Conservation (phyloP, 2,113 vertebrate genomes). For the Calypte anna region DNA sequence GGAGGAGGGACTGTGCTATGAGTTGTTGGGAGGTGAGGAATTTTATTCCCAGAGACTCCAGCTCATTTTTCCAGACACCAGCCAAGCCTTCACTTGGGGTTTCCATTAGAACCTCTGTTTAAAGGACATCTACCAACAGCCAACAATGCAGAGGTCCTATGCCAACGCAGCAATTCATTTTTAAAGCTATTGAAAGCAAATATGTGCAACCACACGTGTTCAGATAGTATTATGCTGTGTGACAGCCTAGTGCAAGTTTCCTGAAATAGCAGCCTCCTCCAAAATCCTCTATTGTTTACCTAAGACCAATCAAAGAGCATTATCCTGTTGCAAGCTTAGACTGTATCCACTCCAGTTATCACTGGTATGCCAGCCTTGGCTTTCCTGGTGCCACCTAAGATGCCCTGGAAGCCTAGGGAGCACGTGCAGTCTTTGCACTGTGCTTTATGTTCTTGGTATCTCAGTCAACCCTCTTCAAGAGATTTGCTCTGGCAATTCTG, state of each 20-base stretch:
- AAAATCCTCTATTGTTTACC: conserved; percentile 50
- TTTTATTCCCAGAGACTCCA: background rate
- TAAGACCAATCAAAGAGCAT: conserved; percentile 40
- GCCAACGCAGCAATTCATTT: background rate
- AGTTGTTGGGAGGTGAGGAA: background rate
- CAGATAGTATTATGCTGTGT: background rate
- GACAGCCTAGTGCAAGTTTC: background rate
- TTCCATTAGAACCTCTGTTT: background rate
- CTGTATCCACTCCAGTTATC: background rate
- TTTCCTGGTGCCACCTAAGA: background rate
- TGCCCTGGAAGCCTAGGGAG: background rate
- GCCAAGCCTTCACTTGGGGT: background rate
- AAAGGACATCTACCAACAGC: background rate
- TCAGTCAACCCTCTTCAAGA: background rate
- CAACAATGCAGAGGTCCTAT: background rate
- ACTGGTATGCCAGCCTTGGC: background rate
- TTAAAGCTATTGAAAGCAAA: conserved; percentile 5
- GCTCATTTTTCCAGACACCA: background rate
- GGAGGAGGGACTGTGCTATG: background rate
- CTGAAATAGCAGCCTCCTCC: conserved; percentile 17
- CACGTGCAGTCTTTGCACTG: background rate
- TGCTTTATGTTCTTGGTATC: background rate
- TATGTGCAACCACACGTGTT: background rate
- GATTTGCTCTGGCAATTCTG: background rate
- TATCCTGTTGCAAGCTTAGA: conserved; percentile 26